These are phyloP conservation scores for Eueides isabella DNA, from an alignment of 1,140 invertebrate species.

Conservation along the genomic window DNA sequence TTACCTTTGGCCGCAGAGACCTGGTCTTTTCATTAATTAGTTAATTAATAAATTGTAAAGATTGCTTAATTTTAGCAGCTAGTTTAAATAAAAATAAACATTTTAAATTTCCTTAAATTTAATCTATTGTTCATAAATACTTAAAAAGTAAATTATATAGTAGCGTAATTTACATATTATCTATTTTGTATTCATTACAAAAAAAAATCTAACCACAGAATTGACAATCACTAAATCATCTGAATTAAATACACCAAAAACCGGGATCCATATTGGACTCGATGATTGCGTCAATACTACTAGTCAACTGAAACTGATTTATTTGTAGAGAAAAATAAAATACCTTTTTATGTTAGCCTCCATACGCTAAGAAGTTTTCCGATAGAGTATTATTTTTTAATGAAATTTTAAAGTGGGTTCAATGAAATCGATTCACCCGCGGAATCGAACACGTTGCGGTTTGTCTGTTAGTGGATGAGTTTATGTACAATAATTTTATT, in stretches of 20 bases:
- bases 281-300: constrained; percentile 25
- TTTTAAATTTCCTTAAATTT: no score
- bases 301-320: constrained; percentile 8
- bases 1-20: no score
- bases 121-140: no score
- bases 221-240: not conserved
- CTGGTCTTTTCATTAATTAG: no score
- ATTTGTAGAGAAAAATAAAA: not conserved
- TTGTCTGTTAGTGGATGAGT: constrained; percentile 59
- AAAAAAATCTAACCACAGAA: not conserved
- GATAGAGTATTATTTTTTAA: not conserved
- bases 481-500: constrained; percentile 79
- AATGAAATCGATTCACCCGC: not conserved
- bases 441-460: constrained; percentile 6
- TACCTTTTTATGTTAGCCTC: not conserved
- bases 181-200: no score
- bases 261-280: constrained; percentile 19
- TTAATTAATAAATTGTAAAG: no score
- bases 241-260: constrained; percentile 8
- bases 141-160: no score
- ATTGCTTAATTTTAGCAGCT: no score
- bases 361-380: not conserved
- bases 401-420: not conserved
- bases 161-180: no score
- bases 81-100: no score